These are phyloP conservation scores for Gouania willdenowi DNA, from an alignment of 2,797 vertebrate genomes.

Conservation along the genomic window DNA sequence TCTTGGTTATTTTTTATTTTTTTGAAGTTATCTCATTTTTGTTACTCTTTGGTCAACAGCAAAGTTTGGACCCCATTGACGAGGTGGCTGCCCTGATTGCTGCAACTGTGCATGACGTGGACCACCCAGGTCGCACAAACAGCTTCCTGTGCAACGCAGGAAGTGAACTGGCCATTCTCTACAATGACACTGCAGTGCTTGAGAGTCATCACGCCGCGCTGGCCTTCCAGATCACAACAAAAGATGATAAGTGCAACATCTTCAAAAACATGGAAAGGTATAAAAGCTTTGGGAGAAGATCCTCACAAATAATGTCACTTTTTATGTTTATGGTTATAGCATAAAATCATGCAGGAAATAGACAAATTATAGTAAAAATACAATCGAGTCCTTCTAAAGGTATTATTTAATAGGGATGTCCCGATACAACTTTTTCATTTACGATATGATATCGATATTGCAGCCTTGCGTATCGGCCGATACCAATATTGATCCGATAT, in stretches of 20 bases:
- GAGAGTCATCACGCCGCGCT: constrained; percentile 94
- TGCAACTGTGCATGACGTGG: constrained; percentile 91
- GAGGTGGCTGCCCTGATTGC: constrained; percentile 92
- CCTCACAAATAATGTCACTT: not conserved
- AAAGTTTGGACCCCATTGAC: constrained; percentile 90
- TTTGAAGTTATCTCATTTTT: no score
- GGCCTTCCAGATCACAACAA: constrained; percentile 91
- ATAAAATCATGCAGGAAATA: no score
- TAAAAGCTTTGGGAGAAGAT: not conserved
- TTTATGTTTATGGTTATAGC: no score
- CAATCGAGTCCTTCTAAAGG: no score
- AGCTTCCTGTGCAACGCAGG: constrained; percentile 95
- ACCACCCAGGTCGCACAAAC: constrained; percentile 94
- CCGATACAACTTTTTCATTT: no score
- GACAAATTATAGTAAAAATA: no score
- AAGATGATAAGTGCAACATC: constrained; percentile 93
- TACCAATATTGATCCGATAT: no score
- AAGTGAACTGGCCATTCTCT: constrained; percentile 89
- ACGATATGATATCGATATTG: no score
- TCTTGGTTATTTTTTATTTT: no score
- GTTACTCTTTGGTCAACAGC: constrained; percentile 68
- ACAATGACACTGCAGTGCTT: constrained; percentile 91
- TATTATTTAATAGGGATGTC: no score
- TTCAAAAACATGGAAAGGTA: constrained; percentile 96
- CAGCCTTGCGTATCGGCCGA: no score